These are phyloP conservation scores for Rhinichthys osculus DNA, from an alignment of 2,797 vertebrate genomes.

Conservation along the genomic window DNA sequence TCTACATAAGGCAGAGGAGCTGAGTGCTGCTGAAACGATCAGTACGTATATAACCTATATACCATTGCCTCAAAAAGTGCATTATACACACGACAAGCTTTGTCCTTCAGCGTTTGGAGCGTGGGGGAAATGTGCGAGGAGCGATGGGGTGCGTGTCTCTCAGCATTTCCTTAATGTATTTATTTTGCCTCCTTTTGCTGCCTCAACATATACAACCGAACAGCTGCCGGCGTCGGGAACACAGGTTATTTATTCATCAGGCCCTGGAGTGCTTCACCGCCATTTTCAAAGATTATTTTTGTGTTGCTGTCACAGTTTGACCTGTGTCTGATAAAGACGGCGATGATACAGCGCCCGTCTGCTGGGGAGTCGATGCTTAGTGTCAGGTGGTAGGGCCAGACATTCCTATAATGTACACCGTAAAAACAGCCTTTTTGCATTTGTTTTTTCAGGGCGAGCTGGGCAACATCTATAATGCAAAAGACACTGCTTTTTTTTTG, in stretches of 20 bases:
- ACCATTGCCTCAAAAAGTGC: conserved; percentile 33
- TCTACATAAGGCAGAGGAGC: conserved; percentile 12
- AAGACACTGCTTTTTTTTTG: conserved; percentile 58
- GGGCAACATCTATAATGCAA: conserved; percentile 67
- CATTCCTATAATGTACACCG: conserved; percentile 55
- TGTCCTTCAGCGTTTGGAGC: conserved; percentile 39
- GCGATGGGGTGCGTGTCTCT: conserved; percentile 40
- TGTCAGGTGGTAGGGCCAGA: conserved; percentile 45
- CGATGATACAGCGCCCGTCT: conserved; percentile 64
- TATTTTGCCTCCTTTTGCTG: conserved; percentile 64
- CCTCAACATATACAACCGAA: conserved; percentile 70
- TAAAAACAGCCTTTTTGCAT: conserved; percentile 65
- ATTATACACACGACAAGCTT: conserved; percentile 43
- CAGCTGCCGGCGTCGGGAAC: conserved; percentile 66
- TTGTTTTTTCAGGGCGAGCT: conserved; percentile 68
- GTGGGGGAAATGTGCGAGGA: conserved; percentile 39
- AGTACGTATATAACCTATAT: conserved; percentile 15
- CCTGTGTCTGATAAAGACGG: conserved; percentile 64
- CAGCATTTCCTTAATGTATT: conserved; percentile 69
- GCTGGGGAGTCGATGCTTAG: conserved; percentile 34
- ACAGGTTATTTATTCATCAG: conserved; percentile 78
- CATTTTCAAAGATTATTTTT: conserved; percentile 73
- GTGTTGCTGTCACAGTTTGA: conserved; percentile 72
- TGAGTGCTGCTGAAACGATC: conserved; percentile 27
- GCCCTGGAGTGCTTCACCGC: conserved; percentile 73